Percentiles rank a stretch among this genome's conserved stretches.
These are phyloP conservation scores for Tragelaphus strepsiceros DNA, from an alignment of 2,113 vertebrate species.

Conservation along the genomic window DNA sequence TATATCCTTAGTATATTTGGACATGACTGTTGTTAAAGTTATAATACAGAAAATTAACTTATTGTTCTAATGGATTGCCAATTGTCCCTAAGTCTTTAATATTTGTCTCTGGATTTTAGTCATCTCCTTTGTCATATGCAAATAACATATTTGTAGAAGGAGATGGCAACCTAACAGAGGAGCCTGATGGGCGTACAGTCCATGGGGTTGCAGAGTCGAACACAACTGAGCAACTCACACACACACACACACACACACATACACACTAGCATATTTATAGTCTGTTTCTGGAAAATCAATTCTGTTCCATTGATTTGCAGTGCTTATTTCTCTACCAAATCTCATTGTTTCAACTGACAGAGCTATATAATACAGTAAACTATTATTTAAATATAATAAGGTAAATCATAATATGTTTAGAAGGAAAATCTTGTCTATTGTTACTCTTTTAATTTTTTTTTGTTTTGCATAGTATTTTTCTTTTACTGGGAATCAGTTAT, in stretches of 20 bases:
- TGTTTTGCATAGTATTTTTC: background rate
- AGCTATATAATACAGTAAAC: background rate
- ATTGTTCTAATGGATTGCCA: background rate
- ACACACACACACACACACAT: background rate
- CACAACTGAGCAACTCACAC: background rate
- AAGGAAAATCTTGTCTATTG: background rate
- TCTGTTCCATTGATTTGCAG: background rate
- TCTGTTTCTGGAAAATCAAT: background rate
- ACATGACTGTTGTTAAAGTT: background rate
- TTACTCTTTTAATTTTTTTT: background rate
- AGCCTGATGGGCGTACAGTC: background rate
- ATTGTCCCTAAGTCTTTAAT: background rate
- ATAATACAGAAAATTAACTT: background rate
- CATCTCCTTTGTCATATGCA: background rate
- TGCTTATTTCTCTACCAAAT: constrained; percentile 1
- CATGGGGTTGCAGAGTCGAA: background rate
- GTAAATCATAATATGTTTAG: background rate
- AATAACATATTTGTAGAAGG: background rate
- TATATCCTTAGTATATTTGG: background rate
- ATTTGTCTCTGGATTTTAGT: background rate
- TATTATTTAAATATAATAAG: background rate
- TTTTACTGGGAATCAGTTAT: background rate
- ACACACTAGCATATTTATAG: background rate
- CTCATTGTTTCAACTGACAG: background rate
- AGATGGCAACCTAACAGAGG: background rate